Percentiles rank a stretch among this genome's conserved stretches.
phyloP scores from a whole-genome alignment of 2,797 vertebrate species.

The Diceros bicornis region DNA sequence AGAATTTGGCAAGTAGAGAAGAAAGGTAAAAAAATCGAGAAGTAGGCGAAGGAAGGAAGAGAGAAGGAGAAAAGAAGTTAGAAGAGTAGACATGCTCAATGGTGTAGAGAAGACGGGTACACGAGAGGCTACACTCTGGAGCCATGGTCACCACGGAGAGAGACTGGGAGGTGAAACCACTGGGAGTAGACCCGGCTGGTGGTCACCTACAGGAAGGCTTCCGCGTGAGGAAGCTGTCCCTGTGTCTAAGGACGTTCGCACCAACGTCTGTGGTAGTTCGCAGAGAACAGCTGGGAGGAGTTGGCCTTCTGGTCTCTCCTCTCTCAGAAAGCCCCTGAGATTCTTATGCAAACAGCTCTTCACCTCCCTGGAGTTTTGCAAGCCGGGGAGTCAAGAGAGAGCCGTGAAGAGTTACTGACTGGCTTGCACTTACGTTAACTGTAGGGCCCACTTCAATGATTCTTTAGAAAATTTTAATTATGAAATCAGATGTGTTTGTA shows the following conservation, averaged over 20 bases:
- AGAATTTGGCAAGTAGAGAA: not conserved
- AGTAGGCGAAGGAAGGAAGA: not conserved
- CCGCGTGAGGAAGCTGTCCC: not conserved
- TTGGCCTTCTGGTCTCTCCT: not conserved
- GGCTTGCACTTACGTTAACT: not conserved
- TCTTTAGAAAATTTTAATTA: not conserved
- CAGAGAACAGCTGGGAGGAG: not conserved
- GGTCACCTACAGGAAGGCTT: not conserved
- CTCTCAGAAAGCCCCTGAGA: not conserved
- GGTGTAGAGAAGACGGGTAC: not conserved
- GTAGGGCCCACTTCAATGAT: not conserved
- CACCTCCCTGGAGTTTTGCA: not conserved
- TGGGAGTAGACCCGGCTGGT: not conserved
- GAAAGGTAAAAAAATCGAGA: not conserved
- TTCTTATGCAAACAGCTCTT: not conserved
- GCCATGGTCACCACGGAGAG: fast-evolving
- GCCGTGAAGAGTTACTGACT: not conserved
- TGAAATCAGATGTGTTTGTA: not conserved
- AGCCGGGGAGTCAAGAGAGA: not conserved
- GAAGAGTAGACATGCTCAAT: not conserved
- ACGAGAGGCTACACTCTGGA: not conserved
- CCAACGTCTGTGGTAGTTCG: not conserved
- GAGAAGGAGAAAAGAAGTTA: not conserved
- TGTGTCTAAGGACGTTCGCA: not conserved
- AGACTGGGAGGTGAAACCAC: not conserved